Base-by-base conservation (phyloP, 2,888 invertebrate species). In the Xanthia icteritia region DNA sequence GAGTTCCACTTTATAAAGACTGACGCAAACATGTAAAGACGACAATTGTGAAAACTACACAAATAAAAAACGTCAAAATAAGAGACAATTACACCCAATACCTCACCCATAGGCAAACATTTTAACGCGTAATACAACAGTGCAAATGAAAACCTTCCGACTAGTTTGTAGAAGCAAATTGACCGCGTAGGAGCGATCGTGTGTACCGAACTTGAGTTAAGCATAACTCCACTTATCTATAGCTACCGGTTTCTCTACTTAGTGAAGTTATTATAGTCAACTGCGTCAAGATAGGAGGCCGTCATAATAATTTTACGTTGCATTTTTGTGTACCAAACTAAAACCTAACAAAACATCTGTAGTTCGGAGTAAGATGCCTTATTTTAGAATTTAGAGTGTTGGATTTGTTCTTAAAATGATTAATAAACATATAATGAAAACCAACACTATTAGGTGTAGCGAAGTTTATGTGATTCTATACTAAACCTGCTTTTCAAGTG, bases 231-330 rank as follows among this genome's bases (percentile, higher is more conserved):
- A 92, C 91, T 94, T 94, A 94, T 93, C 92, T 93, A 87, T 79
- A 84, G 93, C 95, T 95, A 95, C 95, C 94, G 94, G 95, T 95
- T 94, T 74, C 69, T 72, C 81, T 81, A 88, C 87, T 86, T 86
- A 88, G 73, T 73, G 45, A 61, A 61, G 79, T 75, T 85, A 81
- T 77, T 82, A 76, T 64, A 76, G 72, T 56, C 63, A 39, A 70
- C 61, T 67, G 58, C 39, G n/a, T 72, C 60, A 74, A 79, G 66
- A 73, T 77, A 77, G 61, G 31, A 27, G 39, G 31, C 61, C 31
- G 42, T 45, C 45, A 69, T 58, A 64, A 51, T 36, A 64, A 27
- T 17, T 51, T 73, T 51, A 51, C 27, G 17, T 56, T 51, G 31
- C 5, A n/a, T 27, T 65, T 69, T 75, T 76, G 66, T 74, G 60